Conservation (phyloP, 2,113 vertebrate species). For the Xyrauchen texanus region DNA sequence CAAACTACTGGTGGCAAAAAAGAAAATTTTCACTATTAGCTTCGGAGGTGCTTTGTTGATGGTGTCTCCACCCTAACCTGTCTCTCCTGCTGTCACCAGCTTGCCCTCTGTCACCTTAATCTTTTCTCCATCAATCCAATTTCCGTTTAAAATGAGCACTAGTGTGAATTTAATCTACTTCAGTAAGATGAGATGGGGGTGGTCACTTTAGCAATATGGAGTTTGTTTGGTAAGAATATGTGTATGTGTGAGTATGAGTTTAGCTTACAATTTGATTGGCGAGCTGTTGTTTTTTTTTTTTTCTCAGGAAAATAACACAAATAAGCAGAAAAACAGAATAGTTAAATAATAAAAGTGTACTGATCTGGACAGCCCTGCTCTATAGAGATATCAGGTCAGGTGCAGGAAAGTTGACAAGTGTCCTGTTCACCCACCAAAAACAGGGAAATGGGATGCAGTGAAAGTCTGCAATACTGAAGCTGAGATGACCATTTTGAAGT, state of each 20-base stretch:
- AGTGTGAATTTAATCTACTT: constrained; percentile 82
- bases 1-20: constrained; percentile 54
- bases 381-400: constrained; percentile 78
- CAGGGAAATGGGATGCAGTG: constrained; percentile 78
- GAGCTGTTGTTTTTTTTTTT: constrained; percentile 20
- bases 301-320: constrained; percentile 51
- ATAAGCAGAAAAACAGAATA: constrained; percentile 57
- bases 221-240: constrained; percentile 58
- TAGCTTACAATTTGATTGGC: constrained; percentile 4
- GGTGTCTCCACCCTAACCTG: constrained; percentile 1
- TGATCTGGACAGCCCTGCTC: constrained; percentile 64
- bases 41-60: constrained; percentile 44
- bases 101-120: constrained; percentile 67
- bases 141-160: constrained; percentile 83
- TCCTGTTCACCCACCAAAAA: constrained; percentile 78
- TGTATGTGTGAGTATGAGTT: constrained; percentile 6
- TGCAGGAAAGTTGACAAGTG: constrained; percentile 72
- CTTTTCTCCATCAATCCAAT: constrained; percentile 85
- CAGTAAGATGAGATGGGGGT: constrained; percentile 67
- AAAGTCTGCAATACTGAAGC: constrained; percentile 81
- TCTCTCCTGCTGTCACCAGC: constrained; percentile 25
- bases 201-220: constrained; percentile 58
- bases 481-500: constrained; percentile 84
- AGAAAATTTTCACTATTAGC: constrained; percentile 54
- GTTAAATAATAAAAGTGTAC: constrained; percentile 67